A percentile compares a stretch with the other conserved stretches of the same genome.
Evolutionary conservation across 92 coral and sea anemone species (phyloP).

Genomic region (Epizoanthus scotinus): DNA sequence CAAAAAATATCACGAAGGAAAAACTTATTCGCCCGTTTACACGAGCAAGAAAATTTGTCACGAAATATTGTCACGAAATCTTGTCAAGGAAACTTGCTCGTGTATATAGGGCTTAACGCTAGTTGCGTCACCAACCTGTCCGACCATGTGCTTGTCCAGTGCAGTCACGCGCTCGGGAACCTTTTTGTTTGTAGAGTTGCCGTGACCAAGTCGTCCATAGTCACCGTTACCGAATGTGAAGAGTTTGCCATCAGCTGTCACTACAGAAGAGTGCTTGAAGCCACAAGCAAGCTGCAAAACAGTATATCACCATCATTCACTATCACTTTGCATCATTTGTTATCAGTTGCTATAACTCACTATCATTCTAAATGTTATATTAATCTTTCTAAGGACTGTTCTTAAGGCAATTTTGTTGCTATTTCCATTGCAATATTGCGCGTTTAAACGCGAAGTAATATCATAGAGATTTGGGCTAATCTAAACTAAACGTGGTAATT

Average conservation of each 20-base stretch:
- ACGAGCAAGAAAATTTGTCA: too few species aligned
- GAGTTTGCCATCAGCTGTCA: conserved; percentile 84
- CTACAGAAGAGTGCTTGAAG: conserved; percentile 87
- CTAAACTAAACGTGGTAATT: too few species aligned
- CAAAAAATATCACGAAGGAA: too few species aligned
- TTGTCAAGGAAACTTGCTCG: not conserved
- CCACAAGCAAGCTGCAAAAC: conserved; percentile 75
- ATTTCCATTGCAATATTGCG: too few species aligned
- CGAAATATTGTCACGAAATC: too few species aligned
- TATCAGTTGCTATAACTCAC: too few species aligned
- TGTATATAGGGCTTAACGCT: not conserved
- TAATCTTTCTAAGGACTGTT: too few species aligned
- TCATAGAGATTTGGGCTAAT: too few species aligned
- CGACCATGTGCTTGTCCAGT: conserved; percentile 70
- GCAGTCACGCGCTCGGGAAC: conserved; percentile 78
- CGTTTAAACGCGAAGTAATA: too few species aligned
- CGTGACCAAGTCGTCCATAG: conserved; percentile 87
- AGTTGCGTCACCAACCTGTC: conserved; percentile 56
- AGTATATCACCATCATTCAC: not conserved
- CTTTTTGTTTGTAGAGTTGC: conserved; percentile 79
- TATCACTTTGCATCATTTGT: not conserved
- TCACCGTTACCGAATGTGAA: conserved; percentile 89
- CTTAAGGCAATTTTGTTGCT: too few species aligned
- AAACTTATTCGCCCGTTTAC: too few species aligned
- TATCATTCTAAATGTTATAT: too few species aligned